Conservation (phyloP, 1,140 invertebrate genomes). For the Megalopta genalis region DNA sequence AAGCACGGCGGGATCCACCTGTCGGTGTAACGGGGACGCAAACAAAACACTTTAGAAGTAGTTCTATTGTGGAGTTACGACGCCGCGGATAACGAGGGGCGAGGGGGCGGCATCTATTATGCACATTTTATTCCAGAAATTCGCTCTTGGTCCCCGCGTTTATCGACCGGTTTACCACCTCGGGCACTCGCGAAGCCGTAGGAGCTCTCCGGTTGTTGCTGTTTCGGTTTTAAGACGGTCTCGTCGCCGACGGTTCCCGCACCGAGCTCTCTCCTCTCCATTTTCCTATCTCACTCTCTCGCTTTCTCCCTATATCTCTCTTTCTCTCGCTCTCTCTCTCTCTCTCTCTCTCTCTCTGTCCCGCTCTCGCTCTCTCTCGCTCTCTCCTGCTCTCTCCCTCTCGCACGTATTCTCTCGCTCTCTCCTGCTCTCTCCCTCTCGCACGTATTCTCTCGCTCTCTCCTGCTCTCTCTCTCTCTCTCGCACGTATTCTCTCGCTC, state of each 20-base stretch:
- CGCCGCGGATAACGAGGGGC: conserved; percentile 13
- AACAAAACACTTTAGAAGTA: conserved; percentile 24
- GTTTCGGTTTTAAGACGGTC: conserved; percentile 43
- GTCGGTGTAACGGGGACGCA: conserved; percentile 13
- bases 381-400: background rate
- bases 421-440: no score
- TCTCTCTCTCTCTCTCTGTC: conserved; percentile 6
- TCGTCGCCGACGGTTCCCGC: no score
- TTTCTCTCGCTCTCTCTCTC: no score
- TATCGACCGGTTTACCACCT: conserved; percentile 36
- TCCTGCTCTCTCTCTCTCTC: background rate
- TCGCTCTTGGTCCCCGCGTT: conserved; percentile 16
- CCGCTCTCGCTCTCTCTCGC: no score
- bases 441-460: no score
- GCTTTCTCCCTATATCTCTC: no score
- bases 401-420: background rate
- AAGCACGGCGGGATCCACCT: background rate
- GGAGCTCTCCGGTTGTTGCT: conserved; percentile 15
- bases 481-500: background rate
- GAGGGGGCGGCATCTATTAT: background rate
- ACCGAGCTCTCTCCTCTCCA: no score
- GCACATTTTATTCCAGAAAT: conserved; percentile 9
- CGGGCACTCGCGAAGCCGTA: conserved; percentile 37
- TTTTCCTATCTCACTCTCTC: no score
- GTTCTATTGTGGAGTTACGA: background rate